Evolutionary conservation across 2,113 vertebrate species (phyloP).

Genomic region (Stegostoma tigrinum): DNA sequence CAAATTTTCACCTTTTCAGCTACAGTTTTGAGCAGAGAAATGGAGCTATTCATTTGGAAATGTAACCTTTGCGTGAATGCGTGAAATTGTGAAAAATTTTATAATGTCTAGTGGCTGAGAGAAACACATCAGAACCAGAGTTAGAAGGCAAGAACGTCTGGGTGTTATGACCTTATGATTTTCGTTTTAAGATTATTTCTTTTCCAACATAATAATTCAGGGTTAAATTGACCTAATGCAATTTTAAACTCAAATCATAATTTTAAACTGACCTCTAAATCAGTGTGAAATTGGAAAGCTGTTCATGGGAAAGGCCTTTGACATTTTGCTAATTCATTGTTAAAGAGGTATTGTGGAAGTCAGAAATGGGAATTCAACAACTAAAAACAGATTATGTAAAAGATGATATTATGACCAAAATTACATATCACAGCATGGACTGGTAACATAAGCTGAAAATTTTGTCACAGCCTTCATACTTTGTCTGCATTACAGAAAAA

Average conservation of each 20-base stretch:
- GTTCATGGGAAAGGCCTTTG: background rate
- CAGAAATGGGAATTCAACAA: background rate
- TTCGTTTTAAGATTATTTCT: constrained; percentile 21
- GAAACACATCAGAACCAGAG: background rate
- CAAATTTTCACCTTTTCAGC: constrained; percentile 24
- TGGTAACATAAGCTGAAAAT: background rate
- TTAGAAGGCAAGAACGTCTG: constrained; percentile 3
- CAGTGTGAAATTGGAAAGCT: background rate
- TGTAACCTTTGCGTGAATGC: constrained; percentile 26
- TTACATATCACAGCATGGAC: background rate
- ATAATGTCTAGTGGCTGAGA: background rate
- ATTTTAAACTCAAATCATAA: background rate
- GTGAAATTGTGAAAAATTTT: constrained; percentile 22
- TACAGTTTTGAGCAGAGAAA: background rate
- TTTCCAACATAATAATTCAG: background rate
- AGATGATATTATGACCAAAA: background rate
- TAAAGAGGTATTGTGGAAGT: background rate
- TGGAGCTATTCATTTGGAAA: constrained; percentile 33
- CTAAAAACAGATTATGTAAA: background rate
- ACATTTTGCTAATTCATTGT: background rate
- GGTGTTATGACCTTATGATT: constrained; percentile 19
- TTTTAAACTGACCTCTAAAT: background rate
- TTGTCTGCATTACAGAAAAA: background rate
- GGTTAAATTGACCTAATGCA: background rate
- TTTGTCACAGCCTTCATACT: background rate